phyloP scores from a whole-genome alignment of 2,888 invertebrate genomes.

The Rotaria sp. region DNA sequence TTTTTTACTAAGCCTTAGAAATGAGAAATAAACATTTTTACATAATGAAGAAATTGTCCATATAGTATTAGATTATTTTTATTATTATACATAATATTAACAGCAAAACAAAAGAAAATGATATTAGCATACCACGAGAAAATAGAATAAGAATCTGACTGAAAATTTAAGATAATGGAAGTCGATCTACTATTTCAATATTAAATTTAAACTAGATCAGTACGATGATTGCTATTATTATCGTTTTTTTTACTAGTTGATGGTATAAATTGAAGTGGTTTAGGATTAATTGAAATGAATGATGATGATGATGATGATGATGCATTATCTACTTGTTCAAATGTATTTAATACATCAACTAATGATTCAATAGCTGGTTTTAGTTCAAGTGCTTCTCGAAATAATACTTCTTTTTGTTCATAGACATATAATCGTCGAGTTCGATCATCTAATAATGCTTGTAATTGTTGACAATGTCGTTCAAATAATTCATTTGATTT shows the following conservation, averaged over 20 bases:
- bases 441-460: background rate
- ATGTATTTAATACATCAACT: background rate
- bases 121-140: background rate
- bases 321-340: background rate
- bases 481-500: background rate
- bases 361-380: background rate
- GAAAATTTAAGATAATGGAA: background rate
- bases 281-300: background rate
- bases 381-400: background rate
- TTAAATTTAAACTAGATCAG: background rate
- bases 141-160: background rate
- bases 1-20: too few species aligned
- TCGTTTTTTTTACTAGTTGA: background rate
- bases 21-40: too few species aligned
- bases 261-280: background rate
- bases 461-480: conserved; percentile 24
- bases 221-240: background rate
- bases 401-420: background rate
- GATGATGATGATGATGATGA: background rate
- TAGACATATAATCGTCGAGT: background rate
- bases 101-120: too few species aligned
- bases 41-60: too few species aligned
- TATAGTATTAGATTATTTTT: too few species aligned
- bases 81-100: too few species aligned
- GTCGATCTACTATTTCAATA: background rate